Base-by-base conservation (phyloP, 2,113 vertebrate genomes). In the Sorex fumeus region DNA sequence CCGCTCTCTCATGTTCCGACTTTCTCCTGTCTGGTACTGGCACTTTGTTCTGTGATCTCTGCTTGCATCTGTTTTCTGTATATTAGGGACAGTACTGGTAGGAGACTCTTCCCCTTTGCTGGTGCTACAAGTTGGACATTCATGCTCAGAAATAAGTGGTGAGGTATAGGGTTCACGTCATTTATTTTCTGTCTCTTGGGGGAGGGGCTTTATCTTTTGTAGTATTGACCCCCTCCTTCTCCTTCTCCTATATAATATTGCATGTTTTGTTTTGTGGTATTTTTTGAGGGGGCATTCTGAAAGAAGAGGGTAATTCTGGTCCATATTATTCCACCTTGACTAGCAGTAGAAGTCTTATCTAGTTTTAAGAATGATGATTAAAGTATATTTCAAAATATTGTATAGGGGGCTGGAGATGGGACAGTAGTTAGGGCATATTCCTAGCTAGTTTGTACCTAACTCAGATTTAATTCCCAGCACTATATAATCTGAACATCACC, bases 261-360 rank as follows among this genome's bases (percentile, higher is more conserved):
- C 30, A 10, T 13, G 11, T 70, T 70, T 70, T 70, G 40, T 84
- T 64, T 18, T 78, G 13, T 66, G n/a, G 25, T 53, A 16, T 67
- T 88, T 78, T 86, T 32, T 70, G 13, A 18, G 34, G 3, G 32
- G 4, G 32, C 25, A 72, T 40, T 81, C 53, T 91, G 50, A 66
- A 21, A 57, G 50, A 75, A 11, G 27, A 66, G 15, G 13, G 21
- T 88, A 84, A 91, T 45, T 95, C 36, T 95, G 19, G 67, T 89
- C 70, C 10, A 8, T 74, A 40, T 78, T 79, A 32, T n/a, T 60
- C 0, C 45, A 78, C 72, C 7, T 77, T 62, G 16, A 77, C 21
- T 27, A 78, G 21, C 64, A 89, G 21, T 30, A 64, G 34, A 81
- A 93, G 13, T 87, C 28, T n/a, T 69, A 45, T 80, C 1, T 36